Evolutionary conservation across 2,113 vertebrate genomes (phyloP).

Genomic region (Tauraco erythrolophus): DNA sequence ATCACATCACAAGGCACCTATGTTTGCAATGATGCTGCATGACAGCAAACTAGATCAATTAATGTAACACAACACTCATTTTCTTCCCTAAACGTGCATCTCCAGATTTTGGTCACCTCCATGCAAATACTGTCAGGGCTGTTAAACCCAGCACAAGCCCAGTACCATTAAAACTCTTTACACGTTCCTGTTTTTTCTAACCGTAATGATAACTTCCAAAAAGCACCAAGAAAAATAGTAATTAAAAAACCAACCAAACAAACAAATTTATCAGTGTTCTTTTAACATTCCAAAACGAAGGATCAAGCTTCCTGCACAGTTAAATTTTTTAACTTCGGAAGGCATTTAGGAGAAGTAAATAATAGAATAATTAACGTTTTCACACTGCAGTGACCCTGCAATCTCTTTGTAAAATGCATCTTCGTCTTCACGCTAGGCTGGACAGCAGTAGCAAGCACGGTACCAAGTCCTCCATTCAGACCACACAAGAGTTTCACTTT

Average conservation of each 20-base stretch:
- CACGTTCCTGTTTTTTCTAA: neutral
- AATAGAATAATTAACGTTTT: neutral
- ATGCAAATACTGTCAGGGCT: neutral
- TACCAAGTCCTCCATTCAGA: neutral
- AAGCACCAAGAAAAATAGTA: neutral
- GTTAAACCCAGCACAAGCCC: neutral
- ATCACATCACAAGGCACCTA: conserved; percentile 82
- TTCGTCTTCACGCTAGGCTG: neutral
- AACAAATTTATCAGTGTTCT: neutral
- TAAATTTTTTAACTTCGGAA: neutral
- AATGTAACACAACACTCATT: neutral
- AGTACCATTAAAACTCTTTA: neutral
- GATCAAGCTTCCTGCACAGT: neutral
- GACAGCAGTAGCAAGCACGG: neutral
- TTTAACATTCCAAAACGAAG: neutral
- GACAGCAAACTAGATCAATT: conserved; percentile 76
- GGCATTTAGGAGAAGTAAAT: neutral
- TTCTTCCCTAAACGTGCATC: neutral
- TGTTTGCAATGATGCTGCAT: conserved; percentile 80
- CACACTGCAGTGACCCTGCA: neutral
- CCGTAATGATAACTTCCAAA: neutral
- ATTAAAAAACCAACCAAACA: neutral
- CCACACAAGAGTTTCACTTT: neutral
- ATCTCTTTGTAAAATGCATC: neutral
- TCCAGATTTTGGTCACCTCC: neutral